Base-by-base conservation (phyloP, 2,888 invertebrate species). In the Conchocele bisecta region DNA sequence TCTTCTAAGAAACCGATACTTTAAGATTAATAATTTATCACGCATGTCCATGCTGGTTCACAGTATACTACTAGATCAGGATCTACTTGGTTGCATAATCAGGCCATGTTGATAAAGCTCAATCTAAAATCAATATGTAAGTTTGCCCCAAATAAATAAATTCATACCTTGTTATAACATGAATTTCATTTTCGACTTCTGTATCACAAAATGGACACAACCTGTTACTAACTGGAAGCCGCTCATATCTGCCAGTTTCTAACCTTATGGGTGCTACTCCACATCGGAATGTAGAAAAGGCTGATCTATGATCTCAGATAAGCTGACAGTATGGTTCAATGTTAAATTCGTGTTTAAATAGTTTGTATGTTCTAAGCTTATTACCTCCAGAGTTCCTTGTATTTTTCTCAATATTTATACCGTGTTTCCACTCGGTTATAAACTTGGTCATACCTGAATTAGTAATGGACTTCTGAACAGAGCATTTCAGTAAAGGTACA, bases 311-410 rank as follows among this genome's bases (percentile, higher is more conserved):
- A 42, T 22, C 7, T n/a, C 17, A 9, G 6, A 42, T 42, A 6
- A n/a, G n/a, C 22, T 42, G n/a, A 42, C 42, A 42, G n/a, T 42
- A 42, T 6, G n/a, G 6, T 42, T 42, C 42, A 6, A n/a, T n/a
- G n/a, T 42, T 17, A n/a, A 42, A 42, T 6, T 6, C 7, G 7
- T 6, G 6, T n/a, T 42, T 42, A n/a, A 42, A 42, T 22, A 42
- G n/a, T 22, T 42, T 42, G 42, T 42, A 42, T n/a, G 42, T 42
- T 42, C 42, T 42, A 9, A 42, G 42, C n/a, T 42, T 42, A n/a
- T 42, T 42, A 9, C 42, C 42, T 22, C 42, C 42, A n/a, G 6
- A 20, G n/a, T 22, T 22, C 9, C 17, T 6, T 42, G 17, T 6
- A 42, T 22, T 42, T 9, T 42, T 42, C 7, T n/a, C 6, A n/a